These are phyloP conservation scores for Crotalus horridus DNA, from an alignment of 2,113 vertebrate genomes.

Conservation along the genomic window DNA sequence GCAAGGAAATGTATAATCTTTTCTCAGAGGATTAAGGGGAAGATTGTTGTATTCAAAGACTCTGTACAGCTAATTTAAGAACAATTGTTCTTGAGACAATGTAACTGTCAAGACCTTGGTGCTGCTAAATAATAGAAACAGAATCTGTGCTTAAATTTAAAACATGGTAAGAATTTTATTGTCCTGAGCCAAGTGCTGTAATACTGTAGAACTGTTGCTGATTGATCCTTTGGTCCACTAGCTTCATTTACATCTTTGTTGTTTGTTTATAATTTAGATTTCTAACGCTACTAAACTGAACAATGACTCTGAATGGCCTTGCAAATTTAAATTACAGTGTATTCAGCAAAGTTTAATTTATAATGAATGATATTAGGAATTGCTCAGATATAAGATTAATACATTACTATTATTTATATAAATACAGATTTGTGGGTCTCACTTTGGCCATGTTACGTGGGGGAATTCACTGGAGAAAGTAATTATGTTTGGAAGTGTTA, in stretches of 20 bases:
- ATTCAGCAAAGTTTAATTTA: neutral
- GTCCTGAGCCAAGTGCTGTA: neutral
- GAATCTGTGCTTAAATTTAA: neutral
- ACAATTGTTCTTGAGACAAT: constrained; percentile 17
- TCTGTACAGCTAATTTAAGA: constrained; percentile 16
- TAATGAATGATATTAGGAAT: neutral
- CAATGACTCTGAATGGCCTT: neutral
- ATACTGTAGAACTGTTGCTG: neutral
- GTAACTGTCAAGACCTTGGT: constrained; percentile 1
- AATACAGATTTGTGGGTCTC: neutral
- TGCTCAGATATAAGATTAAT: neutral
- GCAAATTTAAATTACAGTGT: neutral
- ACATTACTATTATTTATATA: neutral
- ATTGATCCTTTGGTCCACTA: neutral
- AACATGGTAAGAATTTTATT: neutral
- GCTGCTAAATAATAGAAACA: neutral
- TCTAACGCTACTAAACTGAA: neutral
- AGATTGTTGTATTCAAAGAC: constrained; percentile 1
- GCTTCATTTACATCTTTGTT: neutral
- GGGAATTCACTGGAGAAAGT: neutral
- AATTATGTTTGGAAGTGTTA: neutral
- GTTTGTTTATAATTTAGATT: neutral
- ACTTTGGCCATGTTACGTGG: neutral
- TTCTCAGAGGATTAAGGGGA: constrained; percentile 17
- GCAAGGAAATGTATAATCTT: constrained; percentile 3